Base-by-base conservation (phyloP, 2,888 invertebrate species). In the Branchipolynoe longqiensis region DNA sequence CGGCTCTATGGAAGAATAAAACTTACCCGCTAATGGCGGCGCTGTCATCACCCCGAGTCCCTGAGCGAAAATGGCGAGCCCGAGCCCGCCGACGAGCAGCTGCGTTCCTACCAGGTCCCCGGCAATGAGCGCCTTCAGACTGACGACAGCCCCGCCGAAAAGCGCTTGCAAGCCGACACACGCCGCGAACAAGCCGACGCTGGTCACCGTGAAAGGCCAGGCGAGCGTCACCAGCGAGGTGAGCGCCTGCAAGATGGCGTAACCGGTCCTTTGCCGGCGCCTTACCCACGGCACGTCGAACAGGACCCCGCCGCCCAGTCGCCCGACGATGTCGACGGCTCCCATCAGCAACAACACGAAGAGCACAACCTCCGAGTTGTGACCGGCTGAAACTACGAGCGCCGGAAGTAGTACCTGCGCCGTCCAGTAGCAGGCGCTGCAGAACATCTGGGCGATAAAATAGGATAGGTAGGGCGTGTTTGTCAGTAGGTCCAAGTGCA, bases 41-140 rank as follows among this genome's bases (percentile, higher is more conserved):
- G 90, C 91, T 54, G 91, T 83, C 8, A 91, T 85, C 14, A 90
- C 88, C 3, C 90, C 90, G 22, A 91, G 85, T 31, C 91, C 91
- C 86, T 91, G 91, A 69, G 89, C 89, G 38, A 89, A 90, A 25
- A 91, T 87, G 0, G 89, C 78, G 59, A 91, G 64, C 36, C 91
- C 91, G 18, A 91, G 89, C 8, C 90, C 90, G 84, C 90, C 89
- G 14, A 90, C 88, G 78, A 91, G 86, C 54, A 87, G 88, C 41
- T 90, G 88, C 0, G 88, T 83, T 3, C 91, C 91, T 12, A 91
- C 85, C 31, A 90, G 85, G 62, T 91, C 91, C 1, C 90, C 89
- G 8, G 89, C 88, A 4, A 91, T 88, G 1, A 90, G 89, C 0
- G 91, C 88, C 74, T 90, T 89, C 84, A 90, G 90, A 28, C 89